phyloP scores from a whole-genome alignment of 1,140 invertebrate genomes.

The Solenopsis invicta region DNA sequence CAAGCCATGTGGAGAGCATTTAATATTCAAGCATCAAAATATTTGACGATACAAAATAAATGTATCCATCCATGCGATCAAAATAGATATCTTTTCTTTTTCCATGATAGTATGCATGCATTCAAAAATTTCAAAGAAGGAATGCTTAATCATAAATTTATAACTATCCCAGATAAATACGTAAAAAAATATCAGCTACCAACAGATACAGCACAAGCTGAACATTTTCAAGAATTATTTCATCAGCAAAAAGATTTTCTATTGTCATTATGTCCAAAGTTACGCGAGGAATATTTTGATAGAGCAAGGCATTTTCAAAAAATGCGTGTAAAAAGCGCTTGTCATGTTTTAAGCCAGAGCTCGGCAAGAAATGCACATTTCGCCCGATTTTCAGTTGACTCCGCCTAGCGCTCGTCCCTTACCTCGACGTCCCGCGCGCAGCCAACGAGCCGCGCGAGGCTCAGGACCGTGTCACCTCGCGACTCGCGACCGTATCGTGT shows the following conservation, averaged over 20 bases:
- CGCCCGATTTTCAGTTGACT: too few relatives aligned
- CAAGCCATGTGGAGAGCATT: constrained; percentile 16
- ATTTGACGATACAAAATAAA: background rate
- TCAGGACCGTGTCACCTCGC: too few relatives aligned
- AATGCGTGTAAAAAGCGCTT: background rate
- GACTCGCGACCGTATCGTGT: too few relatives aligned
- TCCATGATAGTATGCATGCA: background rate
- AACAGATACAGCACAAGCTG: background rate
- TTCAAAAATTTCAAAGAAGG: constrained; percentile 11
- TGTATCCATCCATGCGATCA: background rate
- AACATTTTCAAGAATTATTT: background rate
- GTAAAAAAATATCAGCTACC: background rate
- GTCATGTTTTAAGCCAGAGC: too few relatives aligned
- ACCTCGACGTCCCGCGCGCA: too few relatives aligned
- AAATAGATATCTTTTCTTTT: background rate
- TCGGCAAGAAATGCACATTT: too few relatives aligned
- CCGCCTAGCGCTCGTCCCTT: too few relatives aligned
- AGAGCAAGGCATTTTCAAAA: background rate
- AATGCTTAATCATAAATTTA: background rate
- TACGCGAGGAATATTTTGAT: background rate
- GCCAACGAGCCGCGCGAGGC: too few relatives aligned
- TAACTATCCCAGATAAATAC: background rate
- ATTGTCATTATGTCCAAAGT: constrained; percentile 12
- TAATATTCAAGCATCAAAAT: background rate
- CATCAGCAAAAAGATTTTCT: background rate